phyloP scores from a whole-genome alignment of 2,888 invertebrate genomes.

The Hetaerina titia region DNA sequence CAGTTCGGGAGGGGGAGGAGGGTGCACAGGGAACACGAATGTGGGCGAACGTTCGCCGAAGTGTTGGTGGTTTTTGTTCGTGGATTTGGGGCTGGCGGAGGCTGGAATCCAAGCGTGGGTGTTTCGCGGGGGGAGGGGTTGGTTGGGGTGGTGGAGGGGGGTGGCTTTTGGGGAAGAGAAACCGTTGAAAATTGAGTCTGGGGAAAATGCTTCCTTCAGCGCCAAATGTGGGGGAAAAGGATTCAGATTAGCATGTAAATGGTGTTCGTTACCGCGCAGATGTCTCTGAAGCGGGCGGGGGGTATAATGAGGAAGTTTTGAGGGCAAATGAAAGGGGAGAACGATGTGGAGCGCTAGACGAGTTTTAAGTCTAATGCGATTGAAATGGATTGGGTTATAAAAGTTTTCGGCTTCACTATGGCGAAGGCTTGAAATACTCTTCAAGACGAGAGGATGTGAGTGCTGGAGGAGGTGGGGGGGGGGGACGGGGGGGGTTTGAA shows the following conservation, averaged over 20 bases:
- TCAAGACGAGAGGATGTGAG: neutral
- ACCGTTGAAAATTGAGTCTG: neutral
- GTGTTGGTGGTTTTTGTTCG: neutral
- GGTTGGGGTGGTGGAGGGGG: too few relatives aligned
- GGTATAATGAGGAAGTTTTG: neutral
- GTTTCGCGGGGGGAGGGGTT: neutral
- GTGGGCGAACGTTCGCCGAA: neutral
- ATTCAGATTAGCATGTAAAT: slow-evolving; percentile 25
- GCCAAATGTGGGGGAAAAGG: neutral
- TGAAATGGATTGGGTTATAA: neutral
- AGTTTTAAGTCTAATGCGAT: neutral
- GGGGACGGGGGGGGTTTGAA: too few relatives aligned
- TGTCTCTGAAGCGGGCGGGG: neutral
- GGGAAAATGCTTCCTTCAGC: slow-evolving; percentile 5
- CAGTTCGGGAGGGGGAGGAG: too few relatives aligned
- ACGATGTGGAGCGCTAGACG: neutral
- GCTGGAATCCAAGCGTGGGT: neutral
- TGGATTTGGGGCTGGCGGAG: neutral
- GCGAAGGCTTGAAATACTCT: neutral
- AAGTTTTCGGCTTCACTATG: neutral
- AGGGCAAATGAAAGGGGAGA: neutral
- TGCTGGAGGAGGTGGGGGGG: neutral
- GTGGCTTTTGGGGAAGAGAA: too few relatives aligned
- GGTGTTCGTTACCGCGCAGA: neutral
- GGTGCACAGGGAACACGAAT: neutral